A percentile compares a stretch with the other conserved stretches of the same genome.
phyloP scores from a whole-genome alignment of 2,888 invertebrate genomes.

The Octonoba sinensis region DNA sequence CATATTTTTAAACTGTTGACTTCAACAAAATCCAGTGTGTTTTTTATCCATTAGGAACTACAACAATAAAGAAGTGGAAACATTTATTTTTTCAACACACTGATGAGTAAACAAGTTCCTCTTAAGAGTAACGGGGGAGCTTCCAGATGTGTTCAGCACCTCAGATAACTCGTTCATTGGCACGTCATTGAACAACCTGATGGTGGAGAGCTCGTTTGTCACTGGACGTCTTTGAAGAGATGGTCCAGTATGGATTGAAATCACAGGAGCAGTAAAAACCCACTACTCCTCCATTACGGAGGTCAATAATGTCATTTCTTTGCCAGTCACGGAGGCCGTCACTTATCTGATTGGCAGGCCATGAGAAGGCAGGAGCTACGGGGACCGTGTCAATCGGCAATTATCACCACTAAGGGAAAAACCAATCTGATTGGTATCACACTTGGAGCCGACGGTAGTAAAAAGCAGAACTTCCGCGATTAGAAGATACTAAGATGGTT shows the following conservation, averaged over 20 bases:
- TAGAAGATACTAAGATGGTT: slow-evolving; percentile 45
- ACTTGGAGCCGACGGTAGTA: slow-evolving; percentile 32
- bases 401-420: slow-evolving; percentile 29
- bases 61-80: too few species aligned
- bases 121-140: too few species aligned
- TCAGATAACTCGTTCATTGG: slow-evolving; percentile 33
- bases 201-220: slow-evolving; percentile 16
- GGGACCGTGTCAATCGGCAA: slow-evolving; percentile 47
- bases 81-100: too few species aligned
- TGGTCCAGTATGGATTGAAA: slow-evolving; percentile 17
- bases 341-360: slow-evolving; percentile 54
- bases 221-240: slow-evolving; percentile 10
- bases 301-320: slow-evolving; percentile 55
- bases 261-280: slow-evolving; percentile 44
- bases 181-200: slow-evolving; percentile 12
- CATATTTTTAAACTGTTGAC: too few species aligned
- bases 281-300: slow-evolving; percentile 25
- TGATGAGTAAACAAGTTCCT: too few species aligned
- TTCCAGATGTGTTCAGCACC: not conserved
- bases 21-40: too few species aligned
- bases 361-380: slow-evolving; percentile 7
- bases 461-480: slow-evolving; percentile 37
- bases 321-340: slow-evolving; percentile 51
- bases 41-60: too few species aligned
- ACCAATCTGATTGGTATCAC: slow-evolving; percentile 30